Base-by-base conservation (phyloP, 1,140 invertebrate species). In the Cyclina sinensis region DNA sequence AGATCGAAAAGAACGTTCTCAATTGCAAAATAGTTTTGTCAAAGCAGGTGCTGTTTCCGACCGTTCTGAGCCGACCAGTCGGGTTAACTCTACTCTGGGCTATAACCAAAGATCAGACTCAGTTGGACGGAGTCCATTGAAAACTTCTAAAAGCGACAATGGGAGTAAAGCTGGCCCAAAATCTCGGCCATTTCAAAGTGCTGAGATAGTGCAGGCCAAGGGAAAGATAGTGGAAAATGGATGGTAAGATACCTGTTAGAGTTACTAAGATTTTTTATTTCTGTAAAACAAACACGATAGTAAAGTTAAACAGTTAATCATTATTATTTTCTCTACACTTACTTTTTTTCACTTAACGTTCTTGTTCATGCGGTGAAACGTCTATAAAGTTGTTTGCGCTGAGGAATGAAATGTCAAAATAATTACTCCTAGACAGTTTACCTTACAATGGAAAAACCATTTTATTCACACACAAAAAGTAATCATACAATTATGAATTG, bases 181-280 rank as follows among this genome's bases (percentile, higher is more conserved):
- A 59, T 39, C 78, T 35, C 21, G 27, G 46, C 21, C 59, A 18
- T 51, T 73, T 48, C 7, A 48, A 0, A 68, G 51, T 24, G n/a
- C 73, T 18, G 57, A 65, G n/a, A 5, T 86, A 7, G 85, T 86
- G 0, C 85, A 79, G 39, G 12, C 5, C 1, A 86, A 86, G 43
- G 85, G 85, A 24, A 78, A 68, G 30, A 54, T 86, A 0, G 43
- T 65, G 24, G 85, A 65, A 68, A 11, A 79, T 65, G 73, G 74
- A 21, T 57, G 46, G 85, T 86, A 76, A 74, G 83, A 37, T 35
- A 7, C 24, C 5, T 43, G 43, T 43, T 43, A 43, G 14, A 4
- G 43, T 7, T 43, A 43, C n/a, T n/a, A n/a, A n/a, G n/a, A n/a
- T n/a, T n/a, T n/a, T n/a, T 54, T 14, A 54, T n/a, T 14, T 14